phyloP scores from a whole-genome alignment of 2,888 invertebrate genomes.

The Ectemnius cavifrons region DNA sequence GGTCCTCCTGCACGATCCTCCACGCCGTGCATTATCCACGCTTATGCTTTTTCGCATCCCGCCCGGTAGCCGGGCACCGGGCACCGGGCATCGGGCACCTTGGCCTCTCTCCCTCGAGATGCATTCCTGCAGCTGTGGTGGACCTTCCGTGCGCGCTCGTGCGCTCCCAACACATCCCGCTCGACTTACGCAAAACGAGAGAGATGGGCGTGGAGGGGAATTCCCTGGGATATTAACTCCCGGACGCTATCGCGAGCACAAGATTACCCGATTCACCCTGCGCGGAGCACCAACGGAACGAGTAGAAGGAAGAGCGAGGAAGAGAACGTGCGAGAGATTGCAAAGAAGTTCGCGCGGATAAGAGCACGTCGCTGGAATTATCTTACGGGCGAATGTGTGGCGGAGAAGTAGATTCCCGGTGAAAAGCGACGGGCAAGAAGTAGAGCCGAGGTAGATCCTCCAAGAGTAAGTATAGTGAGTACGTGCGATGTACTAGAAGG shows the following conservation, averaged over 20 bases:
- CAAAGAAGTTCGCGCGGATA: too few species aligned
- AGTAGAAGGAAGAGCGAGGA: too few species aligned
- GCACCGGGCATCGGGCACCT: too few species aligned
- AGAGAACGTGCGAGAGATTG: too few species aligned
- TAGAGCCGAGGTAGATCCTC: too few species aligned
- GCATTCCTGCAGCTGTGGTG: conserved; percentile 31
- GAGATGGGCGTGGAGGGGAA: conserved; percentile 28
- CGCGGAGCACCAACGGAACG: too few species aligned
- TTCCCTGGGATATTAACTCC: conserved; percentile 27
- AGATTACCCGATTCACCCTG: conserved; percentile 5
- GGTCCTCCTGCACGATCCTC: conserved; percentile 48
- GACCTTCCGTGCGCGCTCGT: not conserved
- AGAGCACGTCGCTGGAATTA: not conserved
- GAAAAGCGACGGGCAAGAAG: too few species aligned
- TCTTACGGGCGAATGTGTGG: not conserved
- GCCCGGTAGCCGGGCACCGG: conserved; percentile 3
- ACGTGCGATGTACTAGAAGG: not conserved
- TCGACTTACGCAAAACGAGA: conserved; percentile 27
- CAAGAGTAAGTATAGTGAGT: not conserved
- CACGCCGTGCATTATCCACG: conserved; percentile 47
- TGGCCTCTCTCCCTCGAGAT: conserved; percentile 22
- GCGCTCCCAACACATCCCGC: not conserved
- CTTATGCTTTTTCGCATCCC: conserved; percentile 50
- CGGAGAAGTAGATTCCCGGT: too few species aligned
- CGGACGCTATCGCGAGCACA: conserved; percentile 13